Evolutionary conservation across 1,140 invertebrate species (phyloP), one percentile per base, ranked within the genome.

Genomic region (Drosophila bifasciata): DNA sequence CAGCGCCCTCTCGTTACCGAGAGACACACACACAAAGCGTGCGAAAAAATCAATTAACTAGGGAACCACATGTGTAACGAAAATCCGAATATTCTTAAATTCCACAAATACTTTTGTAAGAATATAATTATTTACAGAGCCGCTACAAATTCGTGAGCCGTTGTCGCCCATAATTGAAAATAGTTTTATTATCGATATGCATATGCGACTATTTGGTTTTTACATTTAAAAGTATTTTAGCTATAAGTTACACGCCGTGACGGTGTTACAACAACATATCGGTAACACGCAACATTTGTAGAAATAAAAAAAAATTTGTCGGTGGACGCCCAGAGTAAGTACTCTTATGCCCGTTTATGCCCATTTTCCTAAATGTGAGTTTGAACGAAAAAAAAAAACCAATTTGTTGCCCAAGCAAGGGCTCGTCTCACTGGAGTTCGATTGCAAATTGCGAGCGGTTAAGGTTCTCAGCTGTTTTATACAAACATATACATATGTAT

Each of bases 21-120:
- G n/a, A n/a, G n/a, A 19, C 63, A 19, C 36, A 43, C 43, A 28
- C 61, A 68, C 50, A 56, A 17, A 78, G n/a, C 61, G 58, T 64
- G 57, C 66, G 39, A 80, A 75, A 81, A 81, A 81, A 81, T 81
- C 79, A 83, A 81, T 81, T 81, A 83, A 78, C 59, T 58, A 60
- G 51, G 55, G 36, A 78, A 78, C 74, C 79, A 81, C 74, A 83
- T 83, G 79, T 78, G 63, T 53, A 79, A 70, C 62, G 61, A 52
- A 25, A 60, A 50, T 17, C 55, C 23, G 41, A 5, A 58, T 73
- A 43, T 68, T 53, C 40, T 41, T 57, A 43, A 36, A 58, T 59
- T 36, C n/a, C 57, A 73, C 58, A 55, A 6, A 23, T 23, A 32
- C 51, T 36, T 36, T 36, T 36, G 11, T 5, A 1, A 1, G 3